Evolutionary conservation across 2,797 vertebrate species (phyloP), one percentile per base, ranked within the genome.

Genomic region (Coluber constrictor): DNA sequence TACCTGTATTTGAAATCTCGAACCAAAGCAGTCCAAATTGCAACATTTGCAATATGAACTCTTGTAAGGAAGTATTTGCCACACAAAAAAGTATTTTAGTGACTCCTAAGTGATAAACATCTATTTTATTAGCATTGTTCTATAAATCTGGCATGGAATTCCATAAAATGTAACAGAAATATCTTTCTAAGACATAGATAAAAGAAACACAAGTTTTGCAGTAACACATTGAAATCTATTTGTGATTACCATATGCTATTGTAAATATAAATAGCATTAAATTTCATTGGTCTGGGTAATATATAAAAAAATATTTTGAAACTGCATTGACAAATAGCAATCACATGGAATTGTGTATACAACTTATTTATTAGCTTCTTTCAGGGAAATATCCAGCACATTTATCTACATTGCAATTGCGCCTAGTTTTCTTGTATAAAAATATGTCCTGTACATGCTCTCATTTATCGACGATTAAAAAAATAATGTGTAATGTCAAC

Each of bases 361-460:
- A 93, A 93, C 90, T 95, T 94, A 94, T 95, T 92, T 95, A 96
- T 97, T 96, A 95, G 74, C 92, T 96, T 90, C 93, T 91, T 96
- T 95, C 93, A 95, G 56, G 93, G 79, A 93, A 93, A 63, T 93
- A 94, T 93, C 93, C 63, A 86, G 92, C 91, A 93, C 51, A 89
- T 92, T 51, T 89, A 94, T 63, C 23, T 96, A 93, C 91, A 95
- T 94, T 8, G 55, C n/a, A 47, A 25, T 92, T 93, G 51, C 92
- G 92, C 90, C 92, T 32, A 86, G 88, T 92, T 92, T 91, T 93
- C 93, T 88, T 93, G 43, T 0, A 0, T 6, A 32, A 90, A 51
- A 89, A 94, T 90, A 93, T 94, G 91, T 7, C 29, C 11, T 93
- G 94, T 37, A 88, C 93, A 32, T 94, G 13, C 83, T 94, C 94